phyloP scores from a whole-genome alignment of 2,113 vertebrate genomes.

The Clarias magur region DNA sequence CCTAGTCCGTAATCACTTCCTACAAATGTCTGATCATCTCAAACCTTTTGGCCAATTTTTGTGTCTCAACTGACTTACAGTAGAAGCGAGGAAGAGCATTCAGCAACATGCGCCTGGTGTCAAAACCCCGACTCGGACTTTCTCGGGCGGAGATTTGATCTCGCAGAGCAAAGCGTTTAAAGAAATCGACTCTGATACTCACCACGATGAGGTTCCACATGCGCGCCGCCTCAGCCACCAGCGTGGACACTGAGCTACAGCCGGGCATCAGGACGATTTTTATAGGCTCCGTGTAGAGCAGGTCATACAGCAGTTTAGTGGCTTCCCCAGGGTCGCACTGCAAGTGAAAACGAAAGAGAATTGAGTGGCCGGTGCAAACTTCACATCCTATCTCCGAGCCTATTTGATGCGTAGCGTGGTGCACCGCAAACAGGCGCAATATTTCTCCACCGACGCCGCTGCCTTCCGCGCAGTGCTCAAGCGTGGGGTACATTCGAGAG shows the following conservation, averaged over 20 bases:
- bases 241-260: conserved; percentile 90
- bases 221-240: conserved; percentile 90
- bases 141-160: neutral
- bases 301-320: conserved; percentile 91
- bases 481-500: conserved; percentile 1
- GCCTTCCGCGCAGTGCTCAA: neutral
- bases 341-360: conserved; percentile 17
- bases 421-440: conserved; percentile 3
- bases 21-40: neutral
- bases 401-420: neutral
- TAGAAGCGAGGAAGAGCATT: neutral
- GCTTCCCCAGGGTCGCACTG: conserved; percentile 93
- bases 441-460: conserved; percentile 10
- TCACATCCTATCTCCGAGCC: neutral
- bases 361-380: neutral
- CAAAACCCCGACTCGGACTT: neutral
- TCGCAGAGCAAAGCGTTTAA: neutral
- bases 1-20: neutral
- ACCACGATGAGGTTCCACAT: conserved; percentile 99
- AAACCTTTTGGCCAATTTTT: neutral
- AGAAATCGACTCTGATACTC: conserved; percentile 38
- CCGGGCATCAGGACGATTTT: conserved; percentile 96
- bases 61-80: neutral
- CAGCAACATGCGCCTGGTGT: neutral
- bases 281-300: conserved; percentile 93